Percentiles rank a stretch among this genome's conserved stretches.
These are phyloP conservation scores for Andricus grossulariae DNA, from an alignment of 1,140 invertebrate genomes.

Conservation along the genomic window DNA sequence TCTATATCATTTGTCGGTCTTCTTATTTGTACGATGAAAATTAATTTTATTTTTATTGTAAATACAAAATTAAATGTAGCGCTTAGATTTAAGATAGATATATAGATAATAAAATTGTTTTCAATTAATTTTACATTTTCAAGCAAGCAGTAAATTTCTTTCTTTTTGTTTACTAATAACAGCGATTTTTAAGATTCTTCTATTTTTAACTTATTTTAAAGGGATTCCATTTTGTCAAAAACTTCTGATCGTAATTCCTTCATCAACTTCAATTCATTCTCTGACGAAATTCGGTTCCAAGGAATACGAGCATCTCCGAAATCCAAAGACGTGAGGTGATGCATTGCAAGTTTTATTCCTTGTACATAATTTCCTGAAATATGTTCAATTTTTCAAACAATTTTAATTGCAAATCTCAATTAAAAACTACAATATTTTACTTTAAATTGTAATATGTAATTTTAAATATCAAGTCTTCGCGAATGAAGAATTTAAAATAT, in stretches of 20 bases:
- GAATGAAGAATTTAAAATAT: too few relatives aligned
- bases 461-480: too few relatives aligned
- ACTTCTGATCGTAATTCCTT: conserved; percentile 49
- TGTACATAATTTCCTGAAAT: conserved; percentile 79
- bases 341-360: conserved; percentile 83
- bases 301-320: conserved; percentile 79
- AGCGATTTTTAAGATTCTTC: neutral
- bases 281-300: conserved; percentile 65
- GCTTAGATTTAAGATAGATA: too few relatives aligned
- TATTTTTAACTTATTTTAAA: neutral
- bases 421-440: too few relatives aligned
- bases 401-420: neutral
- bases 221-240: conserved; percentile 5
- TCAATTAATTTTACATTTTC: too few relatives aligned
- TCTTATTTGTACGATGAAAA: too few relatives aligned
- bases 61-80: too few relatives aligned
- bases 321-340: conserved; percentile 77
- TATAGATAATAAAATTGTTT: too few relatives aligned
- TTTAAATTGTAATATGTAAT: too few relatives aligned
- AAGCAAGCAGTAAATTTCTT: too few relatives aligned
- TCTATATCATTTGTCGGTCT: too few relatives aligned
- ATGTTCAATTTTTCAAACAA: conserved; percentile 31
- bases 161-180: neutral
- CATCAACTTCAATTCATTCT: conserved; percentile 57
- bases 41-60: too few relatives aligned